These are phyloP conservation scores for Aldabrachelys gigantea DNA, from an alignment of 2,113 vertebrate species.

Conservation along the genomic window DNA sequence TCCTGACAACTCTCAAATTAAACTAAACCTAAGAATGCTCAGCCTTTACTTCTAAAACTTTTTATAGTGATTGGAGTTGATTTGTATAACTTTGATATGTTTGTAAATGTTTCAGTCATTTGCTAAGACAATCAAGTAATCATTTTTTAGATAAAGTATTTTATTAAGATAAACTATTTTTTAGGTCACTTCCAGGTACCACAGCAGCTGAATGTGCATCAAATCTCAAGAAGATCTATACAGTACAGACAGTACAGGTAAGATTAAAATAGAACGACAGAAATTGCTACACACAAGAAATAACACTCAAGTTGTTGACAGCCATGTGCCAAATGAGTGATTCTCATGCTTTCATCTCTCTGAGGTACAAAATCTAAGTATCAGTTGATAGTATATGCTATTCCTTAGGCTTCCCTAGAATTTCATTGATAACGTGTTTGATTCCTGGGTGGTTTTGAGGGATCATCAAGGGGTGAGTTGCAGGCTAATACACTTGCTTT, in stretches of 20 bases:
- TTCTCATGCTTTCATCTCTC: not conserved
- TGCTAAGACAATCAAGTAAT: fast-evolving
- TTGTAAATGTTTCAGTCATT: not conserved
- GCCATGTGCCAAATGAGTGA: not conserved
- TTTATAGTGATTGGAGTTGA: not conserved
- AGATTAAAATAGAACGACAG: not conserved
- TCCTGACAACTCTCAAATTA: not conserved
- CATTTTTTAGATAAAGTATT: not conserved
- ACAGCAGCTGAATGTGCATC: constrained; percentile 96
- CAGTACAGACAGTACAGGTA: constrained; percentile 93
- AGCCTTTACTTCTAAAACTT: not conserved
- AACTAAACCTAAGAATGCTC: not conserved
- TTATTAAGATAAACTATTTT: constrained; percentile 4
- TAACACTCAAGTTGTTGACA: not conserved
- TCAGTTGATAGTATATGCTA: not conserved
- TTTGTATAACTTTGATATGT: not conserved
- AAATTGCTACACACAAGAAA: not conserved
- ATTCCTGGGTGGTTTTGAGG: not conserved
- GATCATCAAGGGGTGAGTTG: not conserved
- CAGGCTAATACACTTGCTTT: not conserved
- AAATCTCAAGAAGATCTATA: constrained; percentile 96
- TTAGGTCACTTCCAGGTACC: constrained; percentile 92
- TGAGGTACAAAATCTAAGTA: not conserved
- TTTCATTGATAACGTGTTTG: not conserved
- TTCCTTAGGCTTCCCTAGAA: not conserved